Evolutionary conservation across 2,797 vertebrate genomes (phyloP).

Genomic region (Cyprinodon diabolis): DNA sequence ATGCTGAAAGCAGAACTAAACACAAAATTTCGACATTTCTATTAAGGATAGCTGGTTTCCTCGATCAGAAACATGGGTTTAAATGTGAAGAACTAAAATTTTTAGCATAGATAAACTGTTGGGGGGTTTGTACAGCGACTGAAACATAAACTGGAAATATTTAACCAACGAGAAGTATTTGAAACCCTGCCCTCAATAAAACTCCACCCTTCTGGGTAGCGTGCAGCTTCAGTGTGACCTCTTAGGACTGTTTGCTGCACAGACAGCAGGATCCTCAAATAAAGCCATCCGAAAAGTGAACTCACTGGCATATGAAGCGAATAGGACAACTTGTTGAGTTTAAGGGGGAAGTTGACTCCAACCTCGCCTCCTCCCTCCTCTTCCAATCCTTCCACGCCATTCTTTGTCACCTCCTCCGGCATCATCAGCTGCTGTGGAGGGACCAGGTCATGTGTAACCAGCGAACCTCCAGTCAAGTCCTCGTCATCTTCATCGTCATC

Average conservation of each 20-base stretch:
- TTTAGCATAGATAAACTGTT: background rate
- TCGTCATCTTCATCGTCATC: slow-evolving; percentile 86
- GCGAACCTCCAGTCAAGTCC: slow-evolving; percentile 86
- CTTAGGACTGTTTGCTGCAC: background rate
- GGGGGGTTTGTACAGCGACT: background rate
- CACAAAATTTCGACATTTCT: background rate
- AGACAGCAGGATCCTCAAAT: background rate
- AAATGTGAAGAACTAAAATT: background rate
- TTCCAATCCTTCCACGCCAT: slow-evolving; percentile 69
- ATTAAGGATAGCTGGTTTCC: background rate
- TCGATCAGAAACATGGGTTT: background rate
- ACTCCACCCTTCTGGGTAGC: too few species aligned
- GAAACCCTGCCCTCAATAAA: background rate
- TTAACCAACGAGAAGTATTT: background rate
- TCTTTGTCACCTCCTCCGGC: slow-evolving; percentile 95
- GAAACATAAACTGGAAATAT: background rate
- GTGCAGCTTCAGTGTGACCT: background rate
- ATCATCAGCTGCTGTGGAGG: slow-evolving; percentile 98
- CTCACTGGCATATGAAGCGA: slow-evolving; percentile 94
- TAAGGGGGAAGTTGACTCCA: slow-evolving; percentile 86
- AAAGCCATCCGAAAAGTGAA: slow-evolving; percentile 24
- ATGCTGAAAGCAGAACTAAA: background rate
- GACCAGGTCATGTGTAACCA: slow-evolving; percentile 93
- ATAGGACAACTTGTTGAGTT: slow-evolving; percentile 92
- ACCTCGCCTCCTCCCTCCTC: slow-evolving; percentile 84